These are phyloP conservation scores for Hydrochoerus hydrochaeris DNA, from an alignment of 2,113 vertebrate genomes.

Conservation along the genomic window DNA sequence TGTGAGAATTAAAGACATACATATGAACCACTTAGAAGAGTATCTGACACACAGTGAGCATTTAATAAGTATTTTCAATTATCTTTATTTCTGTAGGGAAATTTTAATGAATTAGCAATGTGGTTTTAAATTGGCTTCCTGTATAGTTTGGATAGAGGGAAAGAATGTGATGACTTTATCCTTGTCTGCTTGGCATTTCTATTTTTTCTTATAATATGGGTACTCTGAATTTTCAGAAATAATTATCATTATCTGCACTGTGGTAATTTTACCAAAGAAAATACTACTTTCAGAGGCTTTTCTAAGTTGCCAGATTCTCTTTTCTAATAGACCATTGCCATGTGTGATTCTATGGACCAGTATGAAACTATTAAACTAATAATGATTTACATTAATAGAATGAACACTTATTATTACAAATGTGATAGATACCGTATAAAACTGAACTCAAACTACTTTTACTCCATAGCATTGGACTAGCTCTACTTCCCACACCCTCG, in stretches of 20 bases:
- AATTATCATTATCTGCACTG: not conserved
- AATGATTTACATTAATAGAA: slow-evolving; percentile 25
- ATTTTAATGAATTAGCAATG: slow-evolving; percentile 9
- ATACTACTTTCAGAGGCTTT: not conserved
- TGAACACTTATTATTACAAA: not conserved
- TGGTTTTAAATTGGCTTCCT: slow-evolving; percentile 24
- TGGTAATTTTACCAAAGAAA: slow-evolving; percentile 1
- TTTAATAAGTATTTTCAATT: slow-evolving; percentile 5
- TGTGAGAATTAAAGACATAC: not conserved
- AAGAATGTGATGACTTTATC: not conserved
- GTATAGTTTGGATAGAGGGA: not conserved
- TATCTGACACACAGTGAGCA: not conserved
- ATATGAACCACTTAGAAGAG: not conserved
- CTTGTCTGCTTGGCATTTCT: not conserved
- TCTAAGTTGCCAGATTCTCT: not conserved
- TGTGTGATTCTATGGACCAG: not conserved
- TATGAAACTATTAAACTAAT: not conserved
- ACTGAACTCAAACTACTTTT: not conserved
- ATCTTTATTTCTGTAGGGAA: slow-evolving; percentile 9
- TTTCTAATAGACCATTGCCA: not conserved
- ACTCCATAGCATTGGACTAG: not conserved
- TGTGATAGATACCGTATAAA: not conserved
- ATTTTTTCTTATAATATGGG: slow-evolving; percentile 22
- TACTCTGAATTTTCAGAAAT: not conserved
- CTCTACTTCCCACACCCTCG: not conserved